Conservation (phyloP, 2,797 vertebrate species). For the Sebastes dallii region DNA sequence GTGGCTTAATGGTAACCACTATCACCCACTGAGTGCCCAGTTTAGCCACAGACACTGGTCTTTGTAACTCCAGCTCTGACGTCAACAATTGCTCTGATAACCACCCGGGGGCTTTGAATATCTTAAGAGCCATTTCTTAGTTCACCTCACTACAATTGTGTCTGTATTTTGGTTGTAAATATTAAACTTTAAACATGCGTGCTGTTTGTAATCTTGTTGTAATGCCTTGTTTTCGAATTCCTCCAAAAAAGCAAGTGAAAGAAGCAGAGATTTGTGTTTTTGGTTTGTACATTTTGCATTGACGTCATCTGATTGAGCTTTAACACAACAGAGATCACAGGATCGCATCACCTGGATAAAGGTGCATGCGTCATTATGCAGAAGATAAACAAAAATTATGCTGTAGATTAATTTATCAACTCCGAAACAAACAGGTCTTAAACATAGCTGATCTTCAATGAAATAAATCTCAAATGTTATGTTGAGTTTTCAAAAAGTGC, state of each 20-base stretch:
- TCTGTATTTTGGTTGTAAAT: conserved; percentile 30
- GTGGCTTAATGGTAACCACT: conserved; percentile 40
- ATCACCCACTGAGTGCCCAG: conserved; percentile 48
- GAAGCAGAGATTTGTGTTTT: conserved; percentile 29
- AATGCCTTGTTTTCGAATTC: conserved; percentile 21
- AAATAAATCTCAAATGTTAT: background rate
- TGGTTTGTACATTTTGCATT: conserved; percentile 16
- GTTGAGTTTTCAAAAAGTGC: background rate
- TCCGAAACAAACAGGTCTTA: background rate
- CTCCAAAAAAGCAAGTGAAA: conserved; percentile 18
- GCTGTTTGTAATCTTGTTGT: conserved; percentile 20
- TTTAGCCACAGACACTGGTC: conserved; percentile 57
- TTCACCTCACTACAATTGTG: conserved; percentile 5
- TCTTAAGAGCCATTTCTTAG: conserved; percentile 40
- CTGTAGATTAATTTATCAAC: background rate
- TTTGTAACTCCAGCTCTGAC: conserved; percentile 42
- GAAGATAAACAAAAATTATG: conserved; percentile 56
- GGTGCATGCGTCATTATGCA: conserved; percentile 41
- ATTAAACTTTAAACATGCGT: conserved; percentile 15
- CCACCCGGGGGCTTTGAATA: conserved; percentile 50
- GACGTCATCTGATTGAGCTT: conserved; percentile 45
- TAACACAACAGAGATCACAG: conserved; percentile 30
- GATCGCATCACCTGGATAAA: conserved; percentile 32
- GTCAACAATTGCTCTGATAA: conserved; percentile 61
- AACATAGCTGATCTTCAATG: background rate